Conservation (phyloP, 2,888 invertebrate species). For the Sesia apiformis region DNA sequence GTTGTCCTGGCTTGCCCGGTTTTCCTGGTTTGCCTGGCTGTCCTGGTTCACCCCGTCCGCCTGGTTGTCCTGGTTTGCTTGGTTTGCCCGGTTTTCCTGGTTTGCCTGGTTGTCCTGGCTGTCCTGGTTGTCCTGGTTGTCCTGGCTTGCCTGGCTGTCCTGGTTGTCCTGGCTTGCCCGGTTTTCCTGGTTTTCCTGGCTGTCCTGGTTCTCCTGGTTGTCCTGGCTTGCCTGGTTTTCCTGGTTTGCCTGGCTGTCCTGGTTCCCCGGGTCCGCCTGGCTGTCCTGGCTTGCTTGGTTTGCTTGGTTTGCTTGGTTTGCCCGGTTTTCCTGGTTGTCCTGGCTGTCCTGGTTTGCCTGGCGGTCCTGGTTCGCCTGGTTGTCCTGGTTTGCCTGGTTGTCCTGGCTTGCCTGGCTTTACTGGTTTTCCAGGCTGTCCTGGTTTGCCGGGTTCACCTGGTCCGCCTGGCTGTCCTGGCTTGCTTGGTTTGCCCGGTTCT, state of each 20-base stretch:
- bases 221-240: no score
- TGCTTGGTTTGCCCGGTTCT: no score
- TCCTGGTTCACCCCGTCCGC: background rate
- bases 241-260: no score
- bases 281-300: no score
- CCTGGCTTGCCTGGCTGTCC: background rate
- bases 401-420: background rate
- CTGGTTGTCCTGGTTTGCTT: background rate
- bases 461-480: background rate
- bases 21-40: background rate
- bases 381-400: no score
- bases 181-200: background rate
- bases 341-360: no score
- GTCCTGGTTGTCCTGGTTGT: background rate
- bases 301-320: no score
- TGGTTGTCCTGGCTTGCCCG: background rate
- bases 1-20: background rate
- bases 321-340: no score
- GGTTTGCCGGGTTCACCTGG: no score
- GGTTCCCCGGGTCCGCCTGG: no score
- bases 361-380: no score
- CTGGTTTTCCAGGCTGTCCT: no score
- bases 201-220: background rate
- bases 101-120: background rate
- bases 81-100: background rate